Conservation (phyloP, 2,888 invertebrate genomes). For the Anoplius nigerrimus region DNA sequence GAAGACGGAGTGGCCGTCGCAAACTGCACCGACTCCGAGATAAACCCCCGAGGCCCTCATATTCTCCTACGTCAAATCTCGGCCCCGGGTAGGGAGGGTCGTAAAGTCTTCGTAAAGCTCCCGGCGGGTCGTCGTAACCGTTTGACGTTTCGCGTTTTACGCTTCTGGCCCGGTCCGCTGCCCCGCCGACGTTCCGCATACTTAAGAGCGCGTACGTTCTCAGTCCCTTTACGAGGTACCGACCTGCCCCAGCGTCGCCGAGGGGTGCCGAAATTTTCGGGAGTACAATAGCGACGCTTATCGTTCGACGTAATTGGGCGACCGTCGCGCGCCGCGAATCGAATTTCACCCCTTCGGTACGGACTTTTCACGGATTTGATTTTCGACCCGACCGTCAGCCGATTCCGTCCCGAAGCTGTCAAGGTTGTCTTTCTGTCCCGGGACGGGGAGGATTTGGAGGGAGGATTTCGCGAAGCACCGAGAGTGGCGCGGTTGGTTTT, state of each 20-base stretch:
- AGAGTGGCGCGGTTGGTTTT: no score
- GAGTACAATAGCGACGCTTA: no score
- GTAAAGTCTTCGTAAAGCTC: slow-evolving; percentile 44
- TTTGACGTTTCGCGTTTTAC: slow-evolving; percentile 51
- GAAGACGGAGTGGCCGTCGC: slow-evolving; percentile 20
- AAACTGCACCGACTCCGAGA: slow-evolving; percentile 40
- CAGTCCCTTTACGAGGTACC: slow-evolving; percentile 10
- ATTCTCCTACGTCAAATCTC: slow-evolving; percentile 50
- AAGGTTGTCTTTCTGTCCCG: no score
- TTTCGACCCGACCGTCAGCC: no score
- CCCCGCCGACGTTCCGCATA: slow-evolving; percentile 28
- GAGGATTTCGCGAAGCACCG: no score
- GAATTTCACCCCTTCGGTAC: no score
- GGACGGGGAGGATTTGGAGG: no score
- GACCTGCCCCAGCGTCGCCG: slow-evolving; percentile 19
- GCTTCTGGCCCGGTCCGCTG: slow-evolving; percentile 23
- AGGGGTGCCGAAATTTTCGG: no score
- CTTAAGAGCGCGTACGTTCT: slow-evolving; percentile 31
- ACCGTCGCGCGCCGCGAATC: no score
- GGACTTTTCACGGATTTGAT: no score
- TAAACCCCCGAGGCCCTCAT: slow-evolving; percentile 38
- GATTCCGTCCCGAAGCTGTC: no score
- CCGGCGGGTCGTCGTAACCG: slow-evolving; percentile 41
- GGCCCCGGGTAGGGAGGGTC: slow-evolving; percentile 32
- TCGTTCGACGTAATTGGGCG: no score